phyloP scores from a whole-genome alignment of 2,113 vertebrate species.

The Centropus bengalensis region DNA sequence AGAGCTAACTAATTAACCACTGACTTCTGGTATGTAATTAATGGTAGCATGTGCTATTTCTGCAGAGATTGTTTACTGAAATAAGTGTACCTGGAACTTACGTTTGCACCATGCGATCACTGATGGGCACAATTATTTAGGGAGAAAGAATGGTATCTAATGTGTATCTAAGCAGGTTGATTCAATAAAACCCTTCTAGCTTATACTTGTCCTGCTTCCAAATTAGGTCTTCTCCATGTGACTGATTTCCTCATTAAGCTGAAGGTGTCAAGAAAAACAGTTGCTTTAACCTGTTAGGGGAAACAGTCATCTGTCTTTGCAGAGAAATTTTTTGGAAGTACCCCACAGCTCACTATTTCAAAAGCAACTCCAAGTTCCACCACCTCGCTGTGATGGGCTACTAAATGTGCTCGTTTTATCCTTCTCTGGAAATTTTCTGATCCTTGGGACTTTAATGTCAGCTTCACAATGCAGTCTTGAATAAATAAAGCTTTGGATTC shows the following conservation, averaged over 20 bases:
- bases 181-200: neutral
- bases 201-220: neutral
- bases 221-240: neutral
- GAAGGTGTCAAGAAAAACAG: neutral
- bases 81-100: neutral
- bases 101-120: neutral
- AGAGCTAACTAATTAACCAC: neutral
- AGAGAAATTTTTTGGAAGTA: neutral
- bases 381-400: neutral
- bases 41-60: neutral
- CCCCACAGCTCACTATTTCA: neutral
- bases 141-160: neutral
- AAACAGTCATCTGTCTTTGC: neutral
- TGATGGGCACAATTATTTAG: neutral
- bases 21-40: neutral
- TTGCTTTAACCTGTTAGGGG: neutral
- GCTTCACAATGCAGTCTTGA: neutral
- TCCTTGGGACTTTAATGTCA: neutral
- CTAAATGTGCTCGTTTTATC: neutral
- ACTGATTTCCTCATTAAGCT: neutral
- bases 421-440: neutral
- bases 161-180: neutral
- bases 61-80: neutral
- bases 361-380: neutral
- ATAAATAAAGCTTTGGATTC: constrained; percentile 26